These are phyloP conservation scores for Pelvicachromis taeniatus DNA, from an alignment of 2,113 vertebrate species.

Conservation along the genomic window DNA sequence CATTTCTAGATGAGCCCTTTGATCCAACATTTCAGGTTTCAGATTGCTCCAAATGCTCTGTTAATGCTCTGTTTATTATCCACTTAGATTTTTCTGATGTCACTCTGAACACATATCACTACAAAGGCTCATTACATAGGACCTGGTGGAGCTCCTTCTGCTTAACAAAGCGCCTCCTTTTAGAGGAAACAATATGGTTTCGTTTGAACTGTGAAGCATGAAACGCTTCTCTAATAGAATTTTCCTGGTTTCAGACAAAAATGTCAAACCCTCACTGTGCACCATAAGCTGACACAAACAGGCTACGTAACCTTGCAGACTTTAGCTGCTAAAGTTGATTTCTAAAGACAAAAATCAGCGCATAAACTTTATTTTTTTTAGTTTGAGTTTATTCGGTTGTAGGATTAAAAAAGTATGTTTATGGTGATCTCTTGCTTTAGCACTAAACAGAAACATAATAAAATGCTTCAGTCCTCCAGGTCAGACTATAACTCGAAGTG, in stretches of 20 bases:
- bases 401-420: not conserved
- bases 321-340: not conserved
- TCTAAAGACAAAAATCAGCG: not conserved
- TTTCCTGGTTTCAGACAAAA: not conserved
- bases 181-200: not conserved
- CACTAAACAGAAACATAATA: not conserved
- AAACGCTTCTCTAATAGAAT: not conserved
- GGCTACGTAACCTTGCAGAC: not conserved
- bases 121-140: not conserved
- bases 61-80: not conserved
- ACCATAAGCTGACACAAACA: not conserved
- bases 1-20: not conserved
- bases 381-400: not conserved
- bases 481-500: not conserved
- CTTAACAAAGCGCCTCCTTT: not conserved
- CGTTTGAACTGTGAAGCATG: not conserved
- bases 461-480: not conserved
- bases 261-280: not conserved
- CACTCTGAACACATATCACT: not conserved
- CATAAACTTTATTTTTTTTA: not conserved
- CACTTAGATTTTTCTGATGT: not conserved
- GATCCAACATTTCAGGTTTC: not conserved
- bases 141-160: not conserved
- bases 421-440: not conserved
- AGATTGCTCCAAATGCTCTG: not conserved